Base-by-base conservation (phyloP, 2,888 invertebrate genomes). In the Acleris holmiana region DNA sequence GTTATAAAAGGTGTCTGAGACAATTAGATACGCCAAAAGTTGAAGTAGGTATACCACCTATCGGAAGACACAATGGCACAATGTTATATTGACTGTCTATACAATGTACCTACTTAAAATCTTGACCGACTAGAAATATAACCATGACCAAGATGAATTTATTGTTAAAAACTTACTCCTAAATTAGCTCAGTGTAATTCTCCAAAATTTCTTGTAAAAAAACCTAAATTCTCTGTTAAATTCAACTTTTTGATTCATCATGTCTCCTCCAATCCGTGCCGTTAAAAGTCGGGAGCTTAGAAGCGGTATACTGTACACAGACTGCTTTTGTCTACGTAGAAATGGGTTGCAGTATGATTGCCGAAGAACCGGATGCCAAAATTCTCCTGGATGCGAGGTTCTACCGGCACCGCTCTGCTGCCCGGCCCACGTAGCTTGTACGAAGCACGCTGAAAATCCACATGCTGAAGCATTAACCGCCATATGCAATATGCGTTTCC, bases 281-380 rank as follows among this genome's bases (percentile, higher is more conserved):
- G 19, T 79, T 67, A 88, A 78, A 70, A 93, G 93, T 70, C 88
- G 93, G 10, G 94, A 94, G 70, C 80, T 94, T 19, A 84, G 93
- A 50, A 93, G 91, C 7, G 88, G 94, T 19, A 76, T 91, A 49
- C 76, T 94, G 10, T 91, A 90, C 66, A 91, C 89, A 0, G 93
- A 94, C 64, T 94, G 94, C 70, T 85, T 84, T 68, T 94, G 94
- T 69, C 82, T 93, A 41, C 92, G 93, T 25, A 85, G 94, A 61
- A 94, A 94, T 71, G 94, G 94, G 0, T 77, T 94, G 29, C 94
- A 94, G 72, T 92, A 93, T 67, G 91, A 93, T 63, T 94, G 94
- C 70, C 89, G 88, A 10, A 84, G 94, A 67, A 89, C 82, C 59
- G 91, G 89, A 40, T 93, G 94, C 71, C 91, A 91, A 67, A 83